phyloP scores from a whole-genome alignment of 2,888 invertebrate species.

The Acleris literana region DNA sequence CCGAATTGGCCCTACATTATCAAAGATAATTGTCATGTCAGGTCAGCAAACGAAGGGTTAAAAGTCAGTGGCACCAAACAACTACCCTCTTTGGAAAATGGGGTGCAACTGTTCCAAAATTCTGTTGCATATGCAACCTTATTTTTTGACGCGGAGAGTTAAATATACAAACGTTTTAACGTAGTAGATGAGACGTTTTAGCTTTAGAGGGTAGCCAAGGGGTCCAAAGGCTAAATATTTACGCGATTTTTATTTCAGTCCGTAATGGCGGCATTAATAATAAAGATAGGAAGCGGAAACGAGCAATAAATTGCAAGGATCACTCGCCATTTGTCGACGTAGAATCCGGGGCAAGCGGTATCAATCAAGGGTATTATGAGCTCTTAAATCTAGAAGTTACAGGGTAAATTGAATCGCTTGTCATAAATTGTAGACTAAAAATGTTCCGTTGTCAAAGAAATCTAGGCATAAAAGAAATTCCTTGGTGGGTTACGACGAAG shows the following conservation, averaged over 20 bases:
- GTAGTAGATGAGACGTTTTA: no score
- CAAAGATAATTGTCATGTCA: slow-evolving; percentile 29
- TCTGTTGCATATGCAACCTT: no score
- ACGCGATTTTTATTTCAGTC: neutral
- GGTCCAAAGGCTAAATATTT: slow-evolving; percentile 21
- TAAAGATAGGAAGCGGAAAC: slow-evolving; percentile 31
- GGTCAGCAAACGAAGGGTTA: slow-evolving; percentile 32
- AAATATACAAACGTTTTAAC: no score
- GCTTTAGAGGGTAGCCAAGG: neutral
- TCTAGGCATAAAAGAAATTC: no score
- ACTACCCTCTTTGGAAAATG: no score
- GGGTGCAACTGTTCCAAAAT: no score
- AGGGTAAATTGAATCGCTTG: no score
- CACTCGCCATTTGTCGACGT: slow-evolving; percentile 22
- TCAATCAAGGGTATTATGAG: slow-evolving; percentile 17
- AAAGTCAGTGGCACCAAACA: slow-evolving; percentile 8
- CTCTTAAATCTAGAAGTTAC: no score
- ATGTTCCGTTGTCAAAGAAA: no score
- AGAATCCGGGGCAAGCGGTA: neutral
- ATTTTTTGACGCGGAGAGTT: no score
- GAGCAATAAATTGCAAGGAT: slow-evolving; percentile 17
- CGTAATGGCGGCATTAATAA: slow-evolving; percentile 34
- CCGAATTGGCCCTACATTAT: neutral
- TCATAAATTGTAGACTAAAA: no score
- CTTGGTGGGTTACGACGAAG: no score